Conservation (phyloP, 2,113 vertebrate species). For the Hemicordylus capensis region DNA sequence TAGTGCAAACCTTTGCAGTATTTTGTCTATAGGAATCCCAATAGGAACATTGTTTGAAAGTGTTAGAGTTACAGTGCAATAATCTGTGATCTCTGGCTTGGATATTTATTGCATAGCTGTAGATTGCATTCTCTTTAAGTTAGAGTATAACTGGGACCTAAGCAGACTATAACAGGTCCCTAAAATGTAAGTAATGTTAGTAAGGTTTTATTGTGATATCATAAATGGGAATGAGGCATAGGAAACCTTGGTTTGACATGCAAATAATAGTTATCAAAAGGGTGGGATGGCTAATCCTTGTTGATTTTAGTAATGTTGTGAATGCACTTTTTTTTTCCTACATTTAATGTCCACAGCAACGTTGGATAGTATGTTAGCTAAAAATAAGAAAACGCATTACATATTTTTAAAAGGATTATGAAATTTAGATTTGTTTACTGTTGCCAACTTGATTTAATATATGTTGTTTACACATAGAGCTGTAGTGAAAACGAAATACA, state of each 20-base stretch:
- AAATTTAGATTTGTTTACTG: background rate
- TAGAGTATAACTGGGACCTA: background rate
- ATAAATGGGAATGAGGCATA: background rate
- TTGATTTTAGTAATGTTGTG: background rate
- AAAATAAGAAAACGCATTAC: background rate
- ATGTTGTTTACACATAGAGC: no score
- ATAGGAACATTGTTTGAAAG: background rate
- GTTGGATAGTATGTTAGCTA: background rate
- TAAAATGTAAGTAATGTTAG: constrained; percentile 13
- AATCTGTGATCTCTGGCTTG: background rate
- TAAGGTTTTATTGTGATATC: background rate
- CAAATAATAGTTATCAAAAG: background rate
- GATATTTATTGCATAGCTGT: background rate
- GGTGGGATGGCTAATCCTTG: background rate
- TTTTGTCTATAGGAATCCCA: background rate
- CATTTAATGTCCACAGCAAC: constrained; percentile 9
- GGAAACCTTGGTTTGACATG: background rate
- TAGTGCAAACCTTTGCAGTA: no score
- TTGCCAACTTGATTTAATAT: background rate
- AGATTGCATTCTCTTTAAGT: background rate
- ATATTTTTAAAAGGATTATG: background rate
- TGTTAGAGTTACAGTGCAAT: background rate
- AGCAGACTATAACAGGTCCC: background rate
- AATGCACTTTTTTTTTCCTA: background rate
- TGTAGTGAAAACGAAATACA: background rate